These are phyloP conservation scores for Enteromius radiatus DNA, from an alignment of 2,797 vertebrate species.

Conservation along the genomic window DNA sequence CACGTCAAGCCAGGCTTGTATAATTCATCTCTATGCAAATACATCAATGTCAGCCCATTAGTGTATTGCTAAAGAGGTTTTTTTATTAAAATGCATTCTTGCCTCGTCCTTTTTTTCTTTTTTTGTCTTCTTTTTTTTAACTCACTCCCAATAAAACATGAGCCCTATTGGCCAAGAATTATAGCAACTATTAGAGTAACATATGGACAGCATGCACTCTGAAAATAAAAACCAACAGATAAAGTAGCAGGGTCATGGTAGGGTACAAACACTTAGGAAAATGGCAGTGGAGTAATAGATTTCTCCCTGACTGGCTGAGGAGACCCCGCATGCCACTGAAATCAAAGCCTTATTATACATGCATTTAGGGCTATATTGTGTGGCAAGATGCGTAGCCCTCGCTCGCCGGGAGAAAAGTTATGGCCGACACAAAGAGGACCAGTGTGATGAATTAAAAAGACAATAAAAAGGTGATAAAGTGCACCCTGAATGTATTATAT, in stretches of 20 bases:
- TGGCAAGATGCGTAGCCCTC: conserved; percentile 41
- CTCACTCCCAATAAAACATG: conserved; percentile 88
- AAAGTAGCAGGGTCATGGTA: conserved; percentile 89
- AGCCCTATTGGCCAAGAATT: conserved; percentile 91
- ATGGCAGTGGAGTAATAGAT: conserved; percentile 87
- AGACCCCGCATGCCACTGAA: conserved; percentile 66
- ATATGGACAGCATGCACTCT: conserved; percentile 91
- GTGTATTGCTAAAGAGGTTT: conserved; percentile 82
- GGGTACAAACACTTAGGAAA: conserved; percentile 93
- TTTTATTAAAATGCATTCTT: conserved; percentile 94
- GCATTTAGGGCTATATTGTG: conserved; percentile 67
- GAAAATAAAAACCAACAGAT: conserved; percentile 95
- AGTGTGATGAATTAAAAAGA: conserved; percentile 65
- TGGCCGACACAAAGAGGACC: conserved; percentile 57
- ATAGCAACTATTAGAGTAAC: conserved; percentile 94
- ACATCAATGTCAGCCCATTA: conserved; percentile 90
- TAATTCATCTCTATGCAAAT: conserved; percentile 99
- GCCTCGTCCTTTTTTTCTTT: conserved; percentile 45
- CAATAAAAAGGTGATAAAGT: conserved; percentile 72
- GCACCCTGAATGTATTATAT: conserved; percentile 61
- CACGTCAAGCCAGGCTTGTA: conserved; percentile 81
- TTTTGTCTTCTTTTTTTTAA: conserved; percentile 64
- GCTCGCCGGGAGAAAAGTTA: conserved; percentile 52
- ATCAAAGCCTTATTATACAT: conserved; percentile 77
- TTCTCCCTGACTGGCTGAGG: conserved; percentile 67